Evolutionary conservation across 2,797 vertebrate species (phyloP), one percentile per base, ranked within the genome.

Genomic region (Peromyscus aztecus): DNA sequence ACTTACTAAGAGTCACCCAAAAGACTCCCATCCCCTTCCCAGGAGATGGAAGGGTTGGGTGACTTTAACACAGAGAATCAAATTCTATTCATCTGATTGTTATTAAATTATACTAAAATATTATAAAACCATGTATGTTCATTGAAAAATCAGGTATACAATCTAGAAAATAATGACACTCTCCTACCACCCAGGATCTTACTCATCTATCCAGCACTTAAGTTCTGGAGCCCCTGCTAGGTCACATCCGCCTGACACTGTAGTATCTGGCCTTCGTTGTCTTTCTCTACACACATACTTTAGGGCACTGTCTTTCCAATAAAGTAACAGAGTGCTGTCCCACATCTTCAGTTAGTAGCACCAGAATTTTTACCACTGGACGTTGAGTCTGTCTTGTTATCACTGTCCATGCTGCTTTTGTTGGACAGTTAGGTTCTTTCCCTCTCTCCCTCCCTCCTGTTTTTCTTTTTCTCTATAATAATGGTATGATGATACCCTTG

Each of bases 61-160:
- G 34, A 55, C 0, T 4, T 73, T 83, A 78, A 63, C 69, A 52
- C 31, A 55, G 6, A 76, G 67, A 81, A 31, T 81, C 83, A 63
- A 71, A 40, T 90, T 49, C 63, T 84, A 78, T 76, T 81, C 4
- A 29, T 52, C 19, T 57, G 57, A 49, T 89, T 89, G 61, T 52
- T 23, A 92, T 73, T 65, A 75, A 52, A 86, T 85, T 85, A 81
- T 59, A 76, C 40, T 65, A 82, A 94, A 93, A 61, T 5, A 67
- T 3, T 31, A 2, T 13, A 71, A 84, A 89, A 65, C 78, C 7
- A 11, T 80, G 31, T 7, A 55, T 67, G 24, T 76, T 59, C 29
- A 3, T 63, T 59, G 31, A 78, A 89, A 86, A 59, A 16, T 77
- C 71, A 3, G 19, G 92, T 93, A 82, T 46, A 31, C 19, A 29